Conservation (phyloP, 2,797 vertebrate species). For the Gadopsis bispinosus region DNA sequence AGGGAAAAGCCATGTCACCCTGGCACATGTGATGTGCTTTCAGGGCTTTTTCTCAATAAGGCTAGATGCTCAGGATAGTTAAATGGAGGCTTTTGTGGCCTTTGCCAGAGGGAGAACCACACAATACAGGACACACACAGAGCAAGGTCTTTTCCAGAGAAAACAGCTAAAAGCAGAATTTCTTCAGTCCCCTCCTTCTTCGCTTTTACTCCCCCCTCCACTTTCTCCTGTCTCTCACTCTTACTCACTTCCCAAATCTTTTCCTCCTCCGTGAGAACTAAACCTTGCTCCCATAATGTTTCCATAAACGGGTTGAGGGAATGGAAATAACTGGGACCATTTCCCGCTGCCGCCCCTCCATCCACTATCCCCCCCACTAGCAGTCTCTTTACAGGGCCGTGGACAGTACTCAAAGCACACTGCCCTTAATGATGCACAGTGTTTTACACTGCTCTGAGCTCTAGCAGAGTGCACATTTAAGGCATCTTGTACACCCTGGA, state of each 20-base stretch:
- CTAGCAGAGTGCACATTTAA: slow-evolving; percentile 54
- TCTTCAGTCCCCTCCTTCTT: slow-evolving; percentile 46
- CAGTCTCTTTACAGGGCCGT: slow-evolving; percentile 61
- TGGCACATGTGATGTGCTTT: slow-evolving; percentile 81
- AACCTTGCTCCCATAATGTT: slow-evolving; percentile 79
- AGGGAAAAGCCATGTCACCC: slow-evolving; percentile 81
- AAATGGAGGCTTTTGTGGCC: slow-evolving; percentile 82
- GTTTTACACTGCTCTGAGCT: slow-evolving; percentile 62
- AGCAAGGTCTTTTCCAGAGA: slow-evolving; percentile 74
- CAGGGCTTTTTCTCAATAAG: slow-evolving; percentile 74
- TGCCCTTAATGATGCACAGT: slow-evolving; percentile 70
- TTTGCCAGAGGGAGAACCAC: slow-evolving; percentile 74
- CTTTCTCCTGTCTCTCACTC: slow-evolving; percentile 56
- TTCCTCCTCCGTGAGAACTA: slow-evolving; percentile 79
- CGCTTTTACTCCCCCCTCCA: slow-evolving; percentile 55
- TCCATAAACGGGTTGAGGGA: slow-evolving; percentile 82
- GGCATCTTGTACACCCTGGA: slow-evolving; percentile 43
- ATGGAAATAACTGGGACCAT: slow-evolving; percentile 83
- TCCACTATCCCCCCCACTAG: slow-evolving; percentile 50
- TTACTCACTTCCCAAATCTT: slow-evolving; percentile 58
- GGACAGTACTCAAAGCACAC: slow-evolving; percentile 68
- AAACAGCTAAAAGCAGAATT: slow-evolving; percentile 78
- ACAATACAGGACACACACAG: slow-evolving; percentile 83
- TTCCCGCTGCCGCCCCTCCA: slow-evolving; percentile 69
- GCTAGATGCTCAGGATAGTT: slow-evolving; percentile 77